Evolutionary conservation across 2,113 vertebrate genomes (phyloP), one percentile per base, ranked within the genome.

Genomic region (Scolopax mira): DNA sequence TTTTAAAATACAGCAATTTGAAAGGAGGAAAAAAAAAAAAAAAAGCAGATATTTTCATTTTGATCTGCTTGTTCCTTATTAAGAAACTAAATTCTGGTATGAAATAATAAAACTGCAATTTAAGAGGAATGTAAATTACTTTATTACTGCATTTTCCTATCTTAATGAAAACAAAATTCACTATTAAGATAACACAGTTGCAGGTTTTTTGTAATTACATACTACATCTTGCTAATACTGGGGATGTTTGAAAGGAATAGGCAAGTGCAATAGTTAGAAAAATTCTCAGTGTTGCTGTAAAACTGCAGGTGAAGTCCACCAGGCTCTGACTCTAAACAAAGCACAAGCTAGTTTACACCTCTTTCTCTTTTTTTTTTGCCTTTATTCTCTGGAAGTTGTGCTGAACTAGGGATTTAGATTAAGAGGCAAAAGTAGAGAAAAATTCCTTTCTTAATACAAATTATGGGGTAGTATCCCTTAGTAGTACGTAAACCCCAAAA

Each of bases 61-160:
- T 93, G 65, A 79, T 95, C 79, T 91, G 27, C 61, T 79, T 89
- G 49, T 85, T 94, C 58, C 73, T 92, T 95, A 85, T 92, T 90
- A 89, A 86, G 33, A 69, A 62, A 75, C 86, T 89, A 85, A 92
- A 89, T 92, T 94, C 44, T 77, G 31, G 16, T 77, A 57, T 10
- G 16, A 87, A 94, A 93, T 82, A 95, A 90, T 88, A 82, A 90
- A 94, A 84, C 49, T 91, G 70, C 90, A 89, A 52, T 93, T 94
- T 93, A 60, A 84, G 57, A 91, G 41, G 58, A 78, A 89, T 30
- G 65, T 75, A 69, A 94, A 95, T 95, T 52, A 84, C 77, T 90
- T 81, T 81, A 93, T 90, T 89, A 79, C 28, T 90, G 37, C 54
- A 37, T 90, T 86, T 93, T 81, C 48, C 49, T 74, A 28, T 81